Conservation (phyloP, 1,140 invertebrate genomes). For the Drosophila ogumai region DNA sequence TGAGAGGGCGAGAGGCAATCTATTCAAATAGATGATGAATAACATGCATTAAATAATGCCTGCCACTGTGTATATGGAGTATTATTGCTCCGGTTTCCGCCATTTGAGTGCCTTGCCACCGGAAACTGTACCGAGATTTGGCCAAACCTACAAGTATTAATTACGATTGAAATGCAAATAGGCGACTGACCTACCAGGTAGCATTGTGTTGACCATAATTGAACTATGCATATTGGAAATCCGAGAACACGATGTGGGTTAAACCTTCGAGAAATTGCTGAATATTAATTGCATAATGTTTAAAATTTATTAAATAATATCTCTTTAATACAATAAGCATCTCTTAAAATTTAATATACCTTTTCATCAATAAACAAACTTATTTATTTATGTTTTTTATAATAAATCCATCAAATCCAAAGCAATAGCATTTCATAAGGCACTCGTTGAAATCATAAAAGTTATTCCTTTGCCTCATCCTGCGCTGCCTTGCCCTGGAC, state of each 20-base stretch:
- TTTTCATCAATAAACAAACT: not conserved
- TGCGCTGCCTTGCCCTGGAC: conserved; percentile 6
- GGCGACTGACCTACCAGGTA: not conserved
- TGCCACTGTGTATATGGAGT: conserved; percentile 1
- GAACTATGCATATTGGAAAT: not conserved
- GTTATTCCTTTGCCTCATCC: not conserved
- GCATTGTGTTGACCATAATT: conserved; percentile 5
- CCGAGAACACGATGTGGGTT: not conserved
- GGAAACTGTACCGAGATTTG: conserved; percentile 11
- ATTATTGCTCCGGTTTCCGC: conserved; percentile 13
- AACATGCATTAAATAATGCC: conserved; percentile 52
- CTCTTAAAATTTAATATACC: not conserved
- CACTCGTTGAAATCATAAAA: not conserved
- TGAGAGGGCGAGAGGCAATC: conserved; percentile 23
- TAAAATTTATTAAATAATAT: not conserved
- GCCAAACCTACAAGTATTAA: conserved; percentile 20
- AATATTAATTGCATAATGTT: not conserved
- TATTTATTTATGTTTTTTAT: not conserved
- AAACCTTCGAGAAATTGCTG: not conserved
- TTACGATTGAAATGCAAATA: conserved; percentile 34
- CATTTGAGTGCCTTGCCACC: not conserved
- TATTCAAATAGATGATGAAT: conserved; percentile 65
- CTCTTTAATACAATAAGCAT: not conserved
- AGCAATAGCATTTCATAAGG: not conserved
- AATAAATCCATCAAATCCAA: not conserved